phyloP scores from a whole-genome alignment of 1,140 invertebrate genomes.

The Camponotus pennsylvanicus region DNA sequence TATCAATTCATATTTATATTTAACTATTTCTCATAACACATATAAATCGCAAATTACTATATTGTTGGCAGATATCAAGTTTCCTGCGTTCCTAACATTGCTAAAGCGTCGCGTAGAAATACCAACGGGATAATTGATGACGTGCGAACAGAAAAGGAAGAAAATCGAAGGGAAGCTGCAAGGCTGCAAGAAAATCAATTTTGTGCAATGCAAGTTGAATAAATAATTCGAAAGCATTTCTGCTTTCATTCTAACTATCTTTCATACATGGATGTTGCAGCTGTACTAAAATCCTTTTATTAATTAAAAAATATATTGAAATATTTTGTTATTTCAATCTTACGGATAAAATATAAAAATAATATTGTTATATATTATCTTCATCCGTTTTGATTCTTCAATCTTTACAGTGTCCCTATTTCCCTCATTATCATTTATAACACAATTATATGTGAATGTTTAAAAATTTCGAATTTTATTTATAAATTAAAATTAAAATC shows the following conservation, averaged over 20 bases:
- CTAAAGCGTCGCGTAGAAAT: no score
- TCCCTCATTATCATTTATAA: neutral
- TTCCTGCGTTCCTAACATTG: neutral
- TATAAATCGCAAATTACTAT: neutral
- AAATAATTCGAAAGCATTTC: no score
- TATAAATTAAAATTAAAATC: no score
- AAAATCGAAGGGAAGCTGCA: no score
- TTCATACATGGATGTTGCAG: neutral
- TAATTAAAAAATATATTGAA: constrained; percentile 7
- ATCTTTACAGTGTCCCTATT: neutral
- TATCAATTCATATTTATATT: neutral
- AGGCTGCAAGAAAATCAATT: no score
- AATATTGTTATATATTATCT: neutral
- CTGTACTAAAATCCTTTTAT: neutral
- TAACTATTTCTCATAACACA: neutral
- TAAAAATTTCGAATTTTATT: no score
- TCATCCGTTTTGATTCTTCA: neutral
- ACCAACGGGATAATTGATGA: no score
- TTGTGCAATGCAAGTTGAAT: no score
- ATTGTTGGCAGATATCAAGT: neutral
- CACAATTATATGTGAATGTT: no score
- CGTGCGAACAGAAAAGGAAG: no score
- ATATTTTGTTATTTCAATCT: neutral
- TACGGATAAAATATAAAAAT: constrained; percentile 13
- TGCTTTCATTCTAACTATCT: no score